Evolutionary conservation across 2,888 invertebrate species (phyloP).

Genomic region (Pterobdella sp.): DNA sequence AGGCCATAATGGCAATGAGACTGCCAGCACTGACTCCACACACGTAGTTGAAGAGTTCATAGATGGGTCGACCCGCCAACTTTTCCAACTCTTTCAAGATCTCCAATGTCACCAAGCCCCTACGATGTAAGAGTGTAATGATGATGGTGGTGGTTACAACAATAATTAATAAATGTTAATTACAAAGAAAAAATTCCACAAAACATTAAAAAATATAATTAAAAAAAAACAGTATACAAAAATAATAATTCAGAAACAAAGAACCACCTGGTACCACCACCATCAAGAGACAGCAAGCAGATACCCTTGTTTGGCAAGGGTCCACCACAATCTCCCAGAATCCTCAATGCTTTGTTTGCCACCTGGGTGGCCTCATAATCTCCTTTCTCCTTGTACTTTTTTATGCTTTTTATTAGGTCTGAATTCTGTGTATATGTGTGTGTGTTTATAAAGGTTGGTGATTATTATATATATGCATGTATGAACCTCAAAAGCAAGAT

Average conservation of each 20-base stretch:
- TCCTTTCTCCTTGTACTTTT: constrained; percentile 54
- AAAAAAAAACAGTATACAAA: neutral
- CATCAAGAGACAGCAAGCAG: constrained; percentile 75
- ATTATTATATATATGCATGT: neutral
- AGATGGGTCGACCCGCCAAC: constrained; percentile 54
- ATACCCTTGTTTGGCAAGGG: constrained; percentile 68
- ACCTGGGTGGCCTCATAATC: constrained; percentile 38
- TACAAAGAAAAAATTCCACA: neutral
- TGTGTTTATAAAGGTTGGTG: neutral
- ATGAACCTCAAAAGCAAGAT: constrained; percentile 61
- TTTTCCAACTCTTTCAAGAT: constrained; percentile 70
- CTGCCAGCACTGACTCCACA: constrained; percentile 56
- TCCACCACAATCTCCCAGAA: constrained; percentile 65
- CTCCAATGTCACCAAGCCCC: constrained; percentile 74
- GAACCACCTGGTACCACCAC: constrained; percentile 65
- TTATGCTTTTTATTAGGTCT: constrained; percentile 62
- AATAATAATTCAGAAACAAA: neutral
- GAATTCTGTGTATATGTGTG: neutral
- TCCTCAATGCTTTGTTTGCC: constrained; percentile 57
- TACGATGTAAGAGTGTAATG: constrained; percentile 25
- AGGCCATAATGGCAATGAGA: constrained; percentile 44
- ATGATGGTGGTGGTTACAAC: neutral
- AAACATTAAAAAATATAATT: neutral
- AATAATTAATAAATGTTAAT: neutral
- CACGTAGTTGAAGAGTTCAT: constrained; percentile 77